A percentile compares a stretch with the other conserved stretches of the same genome.
These are phyloP conservation scores for Liopterus haemorrhoidalis DNA, from an alignment of 2,888 invertebrate genomes.

Conservation along the genomic window DNA sequence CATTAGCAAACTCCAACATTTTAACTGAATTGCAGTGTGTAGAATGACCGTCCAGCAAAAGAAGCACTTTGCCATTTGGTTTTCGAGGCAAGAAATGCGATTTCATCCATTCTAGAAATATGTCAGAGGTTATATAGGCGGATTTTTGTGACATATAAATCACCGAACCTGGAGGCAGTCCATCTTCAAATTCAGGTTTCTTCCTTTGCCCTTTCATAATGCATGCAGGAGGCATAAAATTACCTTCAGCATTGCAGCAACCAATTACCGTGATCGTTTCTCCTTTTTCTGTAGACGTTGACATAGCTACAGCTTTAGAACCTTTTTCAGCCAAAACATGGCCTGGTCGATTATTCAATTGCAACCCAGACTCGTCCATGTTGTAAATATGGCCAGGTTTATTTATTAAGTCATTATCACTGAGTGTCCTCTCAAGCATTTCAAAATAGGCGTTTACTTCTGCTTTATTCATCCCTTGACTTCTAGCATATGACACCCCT, in stretches of 20 bases:
- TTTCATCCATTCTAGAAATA: constrained; percentile 31
- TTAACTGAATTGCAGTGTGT: constrained; percentile 31
- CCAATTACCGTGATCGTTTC: constrained; percentile 35
- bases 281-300: constrained; percentile 30
- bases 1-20: constrained; percentile 30
- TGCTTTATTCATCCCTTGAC: constrained; percentile 21
- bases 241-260: constrained; percentile 39
- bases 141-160: constrained; percentile 34
- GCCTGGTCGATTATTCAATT: constrained; percentile 25
- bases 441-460: constrained; percentile 25
- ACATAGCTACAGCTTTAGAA: constrained; percentile 23
- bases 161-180: constrained; percentile 27
- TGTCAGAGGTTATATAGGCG: constrained; percentile 32
- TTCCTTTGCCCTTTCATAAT: constrained; percentile 33
- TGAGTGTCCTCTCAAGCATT: constrained; percentile 21
- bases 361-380: constrained; percentile 30
- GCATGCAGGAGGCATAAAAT: constrained; percentile 33
- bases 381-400: constrained; percentile 32
- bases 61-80: constrained; percentile 32
- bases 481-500: constrained; percentile 18
- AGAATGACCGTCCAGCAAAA: constrained; percentile 37
- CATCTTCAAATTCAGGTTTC: constrained; percentile 31
- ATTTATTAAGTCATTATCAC: constrained; percentile 24
- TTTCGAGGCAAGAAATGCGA: constrained; percentile 33
- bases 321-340: constrained; percentile 25